Evolutionary conservation across 2,797 vertebrate species (phyloP).

Genomic region (Channallabes apus): DNA sequence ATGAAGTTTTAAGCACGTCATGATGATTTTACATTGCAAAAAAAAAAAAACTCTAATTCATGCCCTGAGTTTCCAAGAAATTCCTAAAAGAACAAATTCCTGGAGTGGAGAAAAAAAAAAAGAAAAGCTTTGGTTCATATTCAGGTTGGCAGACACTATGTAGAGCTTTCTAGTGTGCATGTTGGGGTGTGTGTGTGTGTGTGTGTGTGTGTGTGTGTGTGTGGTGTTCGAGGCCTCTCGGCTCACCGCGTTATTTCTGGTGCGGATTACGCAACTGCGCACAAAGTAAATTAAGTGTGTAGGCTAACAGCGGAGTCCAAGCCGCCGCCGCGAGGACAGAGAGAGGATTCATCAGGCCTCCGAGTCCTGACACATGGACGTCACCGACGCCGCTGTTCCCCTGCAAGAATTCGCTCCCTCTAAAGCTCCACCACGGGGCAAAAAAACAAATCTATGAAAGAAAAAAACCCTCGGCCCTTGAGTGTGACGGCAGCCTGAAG

Average conservation of each 20-base stretch:
- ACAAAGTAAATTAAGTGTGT: slow-evolving; percentile 47
- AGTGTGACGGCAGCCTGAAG: neutral
- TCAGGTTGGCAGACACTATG: neutral
- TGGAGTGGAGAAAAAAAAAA: too few species aligned
- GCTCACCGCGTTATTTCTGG: slow-evolving; percentile 47
- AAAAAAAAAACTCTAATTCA: neutral
- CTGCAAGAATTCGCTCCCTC: neutral
- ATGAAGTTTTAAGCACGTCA: neutral
- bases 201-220: neutral
- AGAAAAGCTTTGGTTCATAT: neutral
- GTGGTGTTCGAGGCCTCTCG: neutral
- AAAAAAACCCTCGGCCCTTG: neutral
- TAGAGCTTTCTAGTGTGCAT: neutral
- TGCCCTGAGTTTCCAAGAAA: neutral
- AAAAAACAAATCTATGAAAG: neutral
- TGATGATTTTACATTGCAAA: neutral
- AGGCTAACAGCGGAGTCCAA: slow-evolving; percentile 33
- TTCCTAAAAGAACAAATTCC: too few species aligned
- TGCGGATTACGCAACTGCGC: slow-evolving; percentile 39
- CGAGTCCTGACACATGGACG: slow-evolving; percentile 25
- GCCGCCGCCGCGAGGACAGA: slow-evolving; percentile 31
- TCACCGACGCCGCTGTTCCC: neutral
- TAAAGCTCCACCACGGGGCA: neutral
- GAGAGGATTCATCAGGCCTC: slow-evolving; percentile 20
- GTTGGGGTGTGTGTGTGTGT: neutral